Evolutionary conservation across 2,888 invertebrate genomes (phyloP).

Genomic region (Phymatocera aterrima): DNA sequence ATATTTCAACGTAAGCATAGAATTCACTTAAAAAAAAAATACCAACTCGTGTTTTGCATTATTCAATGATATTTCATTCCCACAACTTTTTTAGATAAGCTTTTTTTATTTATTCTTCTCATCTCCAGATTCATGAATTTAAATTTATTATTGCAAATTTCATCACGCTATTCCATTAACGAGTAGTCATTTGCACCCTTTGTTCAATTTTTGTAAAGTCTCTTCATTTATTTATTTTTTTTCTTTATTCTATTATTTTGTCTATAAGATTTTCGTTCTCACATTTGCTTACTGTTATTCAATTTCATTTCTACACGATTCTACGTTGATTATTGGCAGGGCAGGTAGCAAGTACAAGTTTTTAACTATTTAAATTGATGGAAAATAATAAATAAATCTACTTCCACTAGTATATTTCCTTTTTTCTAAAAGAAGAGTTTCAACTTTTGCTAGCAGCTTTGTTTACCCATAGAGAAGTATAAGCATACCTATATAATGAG

Average conservation of each 20-base stretch:
- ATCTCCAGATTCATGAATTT: constrained; percentile 1
- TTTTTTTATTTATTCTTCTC: neutral
- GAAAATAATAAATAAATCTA: neutral
- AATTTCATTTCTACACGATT: constrained; percentile 20
- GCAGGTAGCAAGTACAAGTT: neutral
- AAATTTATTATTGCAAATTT: neutral
- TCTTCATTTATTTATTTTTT: neutral
- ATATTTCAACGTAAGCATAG: constrained; percentile 7
- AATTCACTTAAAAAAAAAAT: neutral
- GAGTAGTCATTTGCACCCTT: constrained; percentile 34
- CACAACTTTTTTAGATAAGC: neutral
- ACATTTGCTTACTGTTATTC: neutral
- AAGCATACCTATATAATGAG: neutral
- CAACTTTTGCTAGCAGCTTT: neutral
- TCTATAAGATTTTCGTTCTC: too few relatives aligned
- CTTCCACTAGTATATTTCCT: neutral
- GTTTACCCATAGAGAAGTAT: constrained; percentile 12
- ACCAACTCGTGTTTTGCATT: too few relatives aligned
- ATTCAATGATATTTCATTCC: constrained; percentile 8
- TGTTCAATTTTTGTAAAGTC: neutral
- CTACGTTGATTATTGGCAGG: constrained; percentile 1
- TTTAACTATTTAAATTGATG: neutral
- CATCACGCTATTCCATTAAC: constrained; percentile 3
- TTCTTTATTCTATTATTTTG: neutral
- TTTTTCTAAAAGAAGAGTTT: neutral